Evolutionary conservation across 2,888 invertebrate genomes (phyloP), one percentile per base, ranked within the genome.

Genomic region (Creontiades dilutus): DNA sequence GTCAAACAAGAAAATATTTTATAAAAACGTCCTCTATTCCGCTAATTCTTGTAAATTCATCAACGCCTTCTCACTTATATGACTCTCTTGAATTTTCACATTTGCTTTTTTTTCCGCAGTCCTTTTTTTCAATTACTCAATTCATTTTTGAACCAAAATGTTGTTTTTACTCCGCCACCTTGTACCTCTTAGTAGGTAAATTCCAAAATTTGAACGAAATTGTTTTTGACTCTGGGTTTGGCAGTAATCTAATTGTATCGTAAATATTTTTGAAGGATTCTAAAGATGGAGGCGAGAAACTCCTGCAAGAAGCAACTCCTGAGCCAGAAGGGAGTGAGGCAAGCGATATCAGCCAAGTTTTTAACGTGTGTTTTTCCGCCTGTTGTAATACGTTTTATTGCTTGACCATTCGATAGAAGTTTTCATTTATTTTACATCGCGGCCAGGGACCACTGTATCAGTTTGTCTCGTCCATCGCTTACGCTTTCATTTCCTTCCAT

Each of bases 301-400:
- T 37, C 16, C 80, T 78, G 46, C 28, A 47, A 28, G 78, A 52
- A 28, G 89, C 89, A 52, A 61, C 57, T 37, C 89, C 81, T 82
- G 89, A 61, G 89, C 89, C 89, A 4, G 89, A 89, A 61, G 89
- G 89, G 89, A 89, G 89, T 61, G 89, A 89, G 89, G 89, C 89
- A 89, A 89, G 89, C 89, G 82, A 89, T 46, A 76, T 52, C 89
- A 89, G 89, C 81, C 27, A 89, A 82, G 68, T 89, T 82, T 89
- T 89, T 89, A 89, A 89, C 89, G 89, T 89, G 89, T 89, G 89
- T 89, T 78, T n/a, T 78, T 57, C 81, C 76, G 81, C 68, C 86
- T 75, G 85, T 85, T 61, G 85, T 85, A 75, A 86, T 48, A 46
- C 68, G 16, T 85, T 82, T 85, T 57, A 85, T 68, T 61, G 85